A percentile compares a stretch with the other conserved stretches of the same genome.
Conservation (phyloP, 2,797 vertebrate genomes). For the Mus minutoides region DNA sequence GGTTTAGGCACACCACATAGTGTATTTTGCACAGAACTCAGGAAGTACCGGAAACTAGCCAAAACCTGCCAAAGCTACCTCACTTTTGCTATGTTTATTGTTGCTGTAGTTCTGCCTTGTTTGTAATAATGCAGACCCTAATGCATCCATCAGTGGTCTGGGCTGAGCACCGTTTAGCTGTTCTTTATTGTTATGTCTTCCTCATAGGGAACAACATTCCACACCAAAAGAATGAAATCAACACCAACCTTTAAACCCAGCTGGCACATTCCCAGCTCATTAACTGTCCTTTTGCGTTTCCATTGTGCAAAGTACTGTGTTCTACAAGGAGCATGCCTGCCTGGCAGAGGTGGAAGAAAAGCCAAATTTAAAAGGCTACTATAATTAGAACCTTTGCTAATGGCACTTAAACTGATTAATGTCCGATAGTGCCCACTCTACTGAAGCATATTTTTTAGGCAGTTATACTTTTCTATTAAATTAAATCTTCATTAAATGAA, state of each 20-base stretch:
- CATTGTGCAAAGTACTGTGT: constrained; percentile 48
- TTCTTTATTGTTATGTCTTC: neutral
- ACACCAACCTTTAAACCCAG: constrained; percentile 57
- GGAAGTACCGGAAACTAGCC: neutral
- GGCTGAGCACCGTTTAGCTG: neutral
- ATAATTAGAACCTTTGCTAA: constrained; percentile 79
- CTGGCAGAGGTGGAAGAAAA: constrained; percentile 67
- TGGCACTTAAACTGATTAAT: constrained; percentile 77
- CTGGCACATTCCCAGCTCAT: constrained; percentile 38
- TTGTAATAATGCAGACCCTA: constrained; percentile 14
- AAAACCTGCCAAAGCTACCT: neutral
- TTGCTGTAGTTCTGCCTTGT: neutral
- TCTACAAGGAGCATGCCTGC: constrained; percentile 63
- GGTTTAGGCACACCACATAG: neutral
- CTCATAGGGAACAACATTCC: neutral
- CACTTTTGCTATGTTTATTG: neutral
- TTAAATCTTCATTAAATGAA: constrained; percentile 59
- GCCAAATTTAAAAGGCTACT: constrained; percentile 73
- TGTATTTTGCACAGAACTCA: neutral
- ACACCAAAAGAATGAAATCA: constrained; percentile 34
- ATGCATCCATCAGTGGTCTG: neutral
- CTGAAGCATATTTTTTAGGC: constrained; percentile 67
- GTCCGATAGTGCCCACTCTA: constrained; percentile 61
- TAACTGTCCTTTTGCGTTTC: constrained; percentile 60
- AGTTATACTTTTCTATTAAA: constrained; percentile 75